Evolutionary conservation across 2,888 invertebrate species (phyloP), one percentile per base, ranked within the genome.

Genomic region (Cataglyphis altisquamis): DNA sequence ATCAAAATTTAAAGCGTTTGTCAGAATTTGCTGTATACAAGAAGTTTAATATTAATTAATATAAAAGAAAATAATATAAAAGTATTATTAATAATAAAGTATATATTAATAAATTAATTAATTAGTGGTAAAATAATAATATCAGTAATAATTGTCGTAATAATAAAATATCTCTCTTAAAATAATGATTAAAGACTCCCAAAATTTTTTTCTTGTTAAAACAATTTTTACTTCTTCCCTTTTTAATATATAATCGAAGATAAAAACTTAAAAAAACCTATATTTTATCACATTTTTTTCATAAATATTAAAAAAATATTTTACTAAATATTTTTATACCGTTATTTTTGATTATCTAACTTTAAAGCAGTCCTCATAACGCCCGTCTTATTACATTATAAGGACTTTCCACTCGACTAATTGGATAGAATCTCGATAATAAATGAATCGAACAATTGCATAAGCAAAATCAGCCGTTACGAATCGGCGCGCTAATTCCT

Each of bases 391-490:
- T 55, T 55, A 77, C 64, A 15, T 77, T 41, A 36, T 9, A 15
- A 12, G 18, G 18, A 52, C 21, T 60, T 45, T 12, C 21, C 36
- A 8, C 41, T 36, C 6, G 25, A 10, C 21, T 15, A 39, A 12
- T 12, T 64, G 32, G 57, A 68, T 68, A 68, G 36, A 80, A 60
- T 62, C 68, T 70, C 78, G 70, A 67, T 77, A 77, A 80, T 57
- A 60, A 80, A 36, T 60, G 70, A 3, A 60, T 77, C 55, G 66
- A 15, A 25, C 45, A 4, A 60, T 80, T 80, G 32, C 68, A 36
- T 45, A 48, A 78, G 78, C 68, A 41, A 80, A 60, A 70, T 57
- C 70, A 78, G 57, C 70, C 57, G 68, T 68, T 80, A 60, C 70
- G 36, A 67, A 36, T 60, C 32, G 45, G 18, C 60, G 45, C 78